Percentiles rank a stretch among this genome's conserved stretches.
Conservation (phyloP, 2,888 invertebrate species). For the Eupeodes latifasciatus region DNA sequence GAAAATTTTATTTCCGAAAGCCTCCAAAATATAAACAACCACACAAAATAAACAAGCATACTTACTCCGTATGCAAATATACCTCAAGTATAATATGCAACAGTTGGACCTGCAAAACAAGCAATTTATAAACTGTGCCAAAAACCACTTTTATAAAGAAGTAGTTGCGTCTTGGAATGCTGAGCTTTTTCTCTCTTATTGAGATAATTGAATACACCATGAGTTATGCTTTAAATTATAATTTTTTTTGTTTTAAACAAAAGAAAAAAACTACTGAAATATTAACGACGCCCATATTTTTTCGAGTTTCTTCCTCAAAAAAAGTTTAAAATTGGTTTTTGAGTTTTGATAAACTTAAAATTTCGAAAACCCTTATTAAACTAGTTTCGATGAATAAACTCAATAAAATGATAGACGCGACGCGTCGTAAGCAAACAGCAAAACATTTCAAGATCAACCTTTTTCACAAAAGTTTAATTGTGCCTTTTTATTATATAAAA, state of each 20-base stretch:
- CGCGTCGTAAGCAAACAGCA: conserved; percentile 13
- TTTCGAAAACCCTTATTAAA: no score
- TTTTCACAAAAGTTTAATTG: conserved; percentile 71
- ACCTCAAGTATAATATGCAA: conserved; percentile 71
- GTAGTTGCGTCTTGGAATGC: conserved; percentile 65
- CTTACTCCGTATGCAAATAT: conserved; percentile 62
- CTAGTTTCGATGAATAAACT: no score
- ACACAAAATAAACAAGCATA: conserved; percentile 46
- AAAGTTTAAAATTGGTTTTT: no score
- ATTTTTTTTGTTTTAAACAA: conserved; percentile 34
- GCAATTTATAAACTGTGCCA: conserved; percentile 73
- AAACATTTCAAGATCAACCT: conserved; percentile 58
- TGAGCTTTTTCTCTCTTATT: neutral
- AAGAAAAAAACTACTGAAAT: conserved; percentile 43
- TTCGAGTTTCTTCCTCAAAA: no score
- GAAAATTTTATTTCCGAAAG: no score
- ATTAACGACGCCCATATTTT: neutral
- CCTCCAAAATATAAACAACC: neutral
- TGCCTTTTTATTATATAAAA: conserved; percentile 77
- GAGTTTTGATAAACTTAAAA: no score
- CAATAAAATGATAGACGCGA: no score
- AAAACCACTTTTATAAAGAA: conserved; percentile 63
- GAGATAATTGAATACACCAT: neutral
- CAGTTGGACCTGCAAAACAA: conserved; percentile 69
- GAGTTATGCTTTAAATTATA: conserved; percentile 13